Conservation (phyloP, 1,140 invertebrate species). For the Samia ricini region DNA sequence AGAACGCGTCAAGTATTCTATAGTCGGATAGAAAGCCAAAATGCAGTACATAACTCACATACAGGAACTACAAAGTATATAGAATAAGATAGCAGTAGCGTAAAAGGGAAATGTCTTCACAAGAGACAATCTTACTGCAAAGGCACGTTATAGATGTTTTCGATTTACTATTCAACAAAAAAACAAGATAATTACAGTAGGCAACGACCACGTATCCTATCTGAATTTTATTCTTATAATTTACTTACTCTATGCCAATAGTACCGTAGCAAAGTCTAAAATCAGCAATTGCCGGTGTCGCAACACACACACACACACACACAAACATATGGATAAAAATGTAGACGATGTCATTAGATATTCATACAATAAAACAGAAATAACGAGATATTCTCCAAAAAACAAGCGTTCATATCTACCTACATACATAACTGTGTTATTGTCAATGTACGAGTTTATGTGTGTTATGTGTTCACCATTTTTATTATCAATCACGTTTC, state of each 20-base stretch:
- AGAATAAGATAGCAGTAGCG: too few relatives aligned
- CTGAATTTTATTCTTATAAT: not conserved
- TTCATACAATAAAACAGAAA: constrained; percentile 73
- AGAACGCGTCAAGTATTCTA: too few relatives aligned
- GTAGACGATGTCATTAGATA: constrained; percentile 60
- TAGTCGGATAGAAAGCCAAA: too few relatives aligned
- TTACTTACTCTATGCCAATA: constrained; percentile 46
- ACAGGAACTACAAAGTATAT: too few relatives aligned
- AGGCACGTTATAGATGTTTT: too few relatives aligned
- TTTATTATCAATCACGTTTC: not conserved
- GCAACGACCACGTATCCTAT: not conserved
- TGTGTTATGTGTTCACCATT: not conserved
- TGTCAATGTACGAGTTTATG: constrained; percentile 3
- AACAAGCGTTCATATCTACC: constrained; percentile 13
- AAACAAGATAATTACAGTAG: not conserved
- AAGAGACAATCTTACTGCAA: too few relatives aligned
- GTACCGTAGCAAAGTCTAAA: constrained; percentile 53
- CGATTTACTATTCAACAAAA: too few relatives aligned
- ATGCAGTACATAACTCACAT: too few relatives aligned
- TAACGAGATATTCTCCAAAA: constrained; percentile 62
- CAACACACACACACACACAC: constrained; percentile 29
- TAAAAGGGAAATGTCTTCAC: too few relatives aligned
- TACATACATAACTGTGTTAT: constrained; percentile 8
- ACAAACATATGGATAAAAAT: too few relatives aligned
- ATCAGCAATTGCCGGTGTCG: constrained; percentile 68